A percentile compares a stretch with the other conserved stretches of the same genome.
These are phyloP conservation scores for Trichechus manatus DNA, from an alignment of 2,113 vertebrate genomes.

Conservation along the genomic window DNA sequence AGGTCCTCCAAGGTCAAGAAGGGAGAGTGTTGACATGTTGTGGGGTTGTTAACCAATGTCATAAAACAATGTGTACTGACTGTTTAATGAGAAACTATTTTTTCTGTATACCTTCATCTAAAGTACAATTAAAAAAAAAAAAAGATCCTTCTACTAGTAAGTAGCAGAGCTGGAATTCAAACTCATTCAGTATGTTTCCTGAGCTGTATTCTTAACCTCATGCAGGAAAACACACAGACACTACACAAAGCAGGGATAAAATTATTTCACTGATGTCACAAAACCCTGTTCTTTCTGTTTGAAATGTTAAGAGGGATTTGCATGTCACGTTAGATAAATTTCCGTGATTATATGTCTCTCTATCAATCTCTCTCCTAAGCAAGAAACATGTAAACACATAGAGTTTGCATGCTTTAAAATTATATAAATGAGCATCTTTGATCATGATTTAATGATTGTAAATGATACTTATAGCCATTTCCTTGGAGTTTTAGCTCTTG, in stretches of 20 bases:
- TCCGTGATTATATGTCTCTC: slow-evolving; percentile 58
- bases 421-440: slow-evolving; percentile 50
- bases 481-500: slow-evolving; percentile 44
- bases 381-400: slow-evolving; percentile 61
- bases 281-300: slow-evolving; percentile 39
- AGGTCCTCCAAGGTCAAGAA: no score
- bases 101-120: no score
- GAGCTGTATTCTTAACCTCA: not conserved
- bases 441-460: slow-evolving; percentile 58
- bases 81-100: no score
- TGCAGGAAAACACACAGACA: not conserved
- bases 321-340: slow-evolving; percentile 50
- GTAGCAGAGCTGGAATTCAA: not conserved
- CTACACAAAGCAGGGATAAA: not conserved
- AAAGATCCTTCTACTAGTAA: not conserved
- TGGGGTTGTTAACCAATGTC: no score
- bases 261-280: slow-evolving; percentile 12
- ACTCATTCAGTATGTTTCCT: not conserved
- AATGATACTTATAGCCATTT: slow-evolving; percentile 58
- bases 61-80: no score
- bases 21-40: no score
- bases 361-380: slow-evolving; percentile 27
- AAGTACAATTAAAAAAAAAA: no score
- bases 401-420: slow-evolving; percentile 58
- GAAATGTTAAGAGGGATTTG: slow-evolving; percentile 56